Evolutionary conservation across 92 coral and sea anemone species (phyloP), one percentile per base, ranked within the genome.

Genomic region (Epizoanthus ramosus): DNA sequence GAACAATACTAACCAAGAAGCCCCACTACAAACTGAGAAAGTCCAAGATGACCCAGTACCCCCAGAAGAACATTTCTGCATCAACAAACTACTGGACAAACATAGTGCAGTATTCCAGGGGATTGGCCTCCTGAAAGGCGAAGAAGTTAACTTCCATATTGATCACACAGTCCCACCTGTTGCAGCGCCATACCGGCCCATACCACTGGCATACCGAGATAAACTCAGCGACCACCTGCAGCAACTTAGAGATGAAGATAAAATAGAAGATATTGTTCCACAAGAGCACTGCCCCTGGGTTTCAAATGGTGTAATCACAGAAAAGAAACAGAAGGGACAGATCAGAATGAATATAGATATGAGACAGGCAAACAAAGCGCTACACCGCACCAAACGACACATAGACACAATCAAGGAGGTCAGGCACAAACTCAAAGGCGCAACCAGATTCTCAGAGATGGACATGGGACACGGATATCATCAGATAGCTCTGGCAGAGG

Each of bases 251-350:
- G 80, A 83, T 21, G 80, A 54, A 70, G 56, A 70, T 56, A 71
- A 54, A 43, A 83, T 70, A 24, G 57, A 83, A 71, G 54, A 71
- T 71, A 52, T 71, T 12, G 79, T 53, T 41, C 73, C 87, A 15
- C 19, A 67, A 24, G 63, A 17, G 65, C 79, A 37, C 79, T 68
- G 79, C 18, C 64, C 79, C 10, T 53, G 85, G 68, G 57, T 76
- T n/a, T 68, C 79, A 52, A 76, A 85, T 61, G 85, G 68, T 16
- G 74, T 86, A 3, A 86, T 86, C 56, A 70, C 85, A 3, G 89
- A 86, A 39, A 86, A 72, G 68, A 86, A 86, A 45, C 84, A 67
- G 35, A 41, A 64, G 68, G 77, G 84, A 56, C 79, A 77, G 50
- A 85, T 64, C 53, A 66, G 76, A 47, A 85, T 85, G 66, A 85